phyloP scores from a whole-genome alignment of 1,140 invertebrate genomes.

The Tribolium madens region DNA sequence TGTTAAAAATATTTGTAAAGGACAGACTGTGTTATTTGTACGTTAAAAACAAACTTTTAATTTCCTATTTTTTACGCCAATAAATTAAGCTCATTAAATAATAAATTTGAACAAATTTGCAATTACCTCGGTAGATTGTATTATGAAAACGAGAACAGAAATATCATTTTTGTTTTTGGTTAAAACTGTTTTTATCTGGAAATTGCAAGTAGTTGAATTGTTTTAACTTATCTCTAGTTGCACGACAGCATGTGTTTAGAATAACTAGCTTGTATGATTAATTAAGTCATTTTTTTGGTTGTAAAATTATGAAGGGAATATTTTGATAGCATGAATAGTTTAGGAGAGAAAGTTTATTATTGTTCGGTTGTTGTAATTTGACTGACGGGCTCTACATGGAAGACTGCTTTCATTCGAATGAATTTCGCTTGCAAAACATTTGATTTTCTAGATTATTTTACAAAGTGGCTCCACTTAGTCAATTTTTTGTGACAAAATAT shows the following conservation, averaged over 20 bases:
- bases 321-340: background rate
- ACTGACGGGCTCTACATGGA: background rate
- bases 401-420: background rate
- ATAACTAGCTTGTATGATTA: background rate
- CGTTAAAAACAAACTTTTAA: constrained; percentile 17
- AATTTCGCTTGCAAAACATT: background rate
- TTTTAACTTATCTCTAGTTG: background rate
- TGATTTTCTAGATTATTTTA: too few relatives aligned
- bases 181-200: background rate
- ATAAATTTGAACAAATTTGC: background rate
- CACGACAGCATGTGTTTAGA: background rate
- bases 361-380: background rate
- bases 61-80: background rate
- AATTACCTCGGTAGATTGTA: background rate
- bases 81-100: constrained; percentile 11
- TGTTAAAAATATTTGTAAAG: constrained; percentile 5
- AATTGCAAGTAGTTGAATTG: background rate
- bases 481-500: background rate
- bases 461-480: too few relatives aligned
- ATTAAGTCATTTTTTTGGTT: background rate
- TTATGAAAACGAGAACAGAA: background rate
- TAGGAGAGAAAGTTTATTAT: background rate
- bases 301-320: background rate
- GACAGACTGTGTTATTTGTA: background rate
- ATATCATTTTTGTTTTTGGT: background rate